Evolutionary conservation across 2,797 vertebrate genomes (phyloP), one percentile per base, ranked within the genome.

Genomic region (Novumbra hubbsi): DNA sequence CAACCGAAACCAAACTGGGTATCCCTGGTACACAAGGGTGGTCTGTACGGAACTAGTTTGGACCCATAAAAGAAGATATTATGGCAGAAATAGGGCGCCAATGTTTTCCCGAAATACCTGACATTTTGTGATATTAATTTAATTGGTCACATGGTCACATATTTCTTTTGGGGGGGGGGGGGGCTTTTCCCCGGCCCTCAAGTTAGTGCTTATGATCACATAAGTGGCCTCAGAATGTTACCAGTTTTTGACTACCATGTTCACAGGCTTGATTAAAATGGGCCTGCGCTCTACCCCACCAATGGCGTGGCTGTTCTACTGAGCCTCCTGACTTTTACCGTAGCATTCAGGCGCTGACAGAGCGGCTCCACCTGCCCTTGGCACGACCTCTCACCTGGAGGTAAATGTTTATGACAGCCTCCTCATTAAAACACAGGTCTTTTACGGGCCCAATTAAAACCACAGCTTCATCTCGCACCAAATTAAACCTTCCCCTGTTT

Each of bases 401-500:
- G 91, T 94, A 95, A 93, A 93, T 94, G 92, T 95, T 96, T 94
- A 93, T 94, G 95, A 92, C 90, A 21, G 82, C 84, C 87, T 90
- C 71, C 50, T 92, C 92, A 82, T 95, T 96, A 95, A 94, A 90
- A 91, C 89, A 85, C 81, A 80, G 83, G 71, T 55, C 74, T 92
- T 95, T 94, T 95, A 94, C 92, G 92, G 93, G 90, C 85, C 89
- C 92, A 94, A 93, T 96, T 95, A 94, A 93, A 95, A 93, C 89
- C 93, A 90, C 92, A 91, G 85, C 92, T 95, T 94, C 86, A 89
- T 95, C 91, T 93, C 87, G 84, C 88, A 86, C 88, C 89, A 90
- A 91, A 94, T 92, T 92, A 92, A 80, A 80, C 62, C 19, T 19
- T 32, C 76, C 75, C 64, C 69, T 90, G 86, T 93, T 93, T 92